A percentile compares a stretch with the other conserved stretches of the same genome.
These are phyloP conservation scores for Orthosia incerta DNA, from an alignment of 2,888 invertebrate genomes.

Conservation along the genomic window DNA sequence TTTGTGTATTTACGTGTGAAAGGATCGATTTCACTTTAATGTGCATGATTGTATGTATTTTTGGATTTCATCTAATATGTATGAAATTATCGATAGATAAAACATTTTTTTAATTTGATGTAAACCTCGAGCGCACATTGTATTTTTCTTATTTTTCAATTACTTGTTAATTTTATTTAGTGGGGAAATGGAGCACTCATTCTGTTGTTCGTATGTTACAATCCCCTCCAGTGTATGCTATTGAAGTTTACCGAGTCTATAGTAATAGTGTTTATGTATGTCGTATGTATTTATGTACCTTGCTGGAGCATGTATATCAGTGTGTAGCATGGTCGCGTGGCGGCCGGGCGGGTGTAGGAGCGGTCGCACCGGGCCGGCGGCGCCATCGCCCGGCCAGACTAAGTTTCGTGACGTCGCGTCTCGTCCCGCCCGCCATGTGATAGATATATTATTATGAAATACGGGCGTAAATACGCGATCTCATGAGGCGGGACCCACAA, in stretches of 20 bases:
- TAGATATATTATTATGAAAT: conserved; percentile 57
- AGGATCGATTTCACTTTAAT: conserved; percentile 80
- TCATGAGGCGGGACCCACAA: conserved; percentile 65
- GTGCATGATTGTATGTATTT: conserved; percentile 77
- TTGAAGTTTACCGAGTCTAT: conserved; percentile 80
- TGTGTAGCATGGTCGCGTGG: conserved; percentile 64
- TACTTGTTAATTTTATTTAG: conserved; percentile 78
- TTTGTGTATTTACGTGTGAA: conserved; percentile 87
- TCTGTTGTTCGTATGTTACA: conserved; percentile 77
- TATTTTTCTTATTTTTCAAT: conserved; percentile 73
- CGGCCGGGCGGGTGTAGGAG: conserved; percentile 59
- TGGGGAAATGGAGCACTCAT: conserved; percentile 75
- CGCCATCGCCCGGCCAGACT: conserved; percentile 47
- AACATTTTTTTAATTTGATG: conserved; percentile 65
- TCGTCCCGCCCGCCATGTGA: conserved; percentile 67
- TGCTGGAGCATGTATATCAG: conserved; percentile 68
- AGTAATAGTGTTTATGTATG: conserved; percentile 77
- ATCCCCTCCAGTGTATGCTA: conserved; percentile 74
- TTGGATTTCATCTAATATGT: conserved; percentile 65
- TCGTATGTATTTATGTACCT: conserved; percentile 75
- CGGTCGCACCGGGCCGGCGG: conserved; percentile 45
- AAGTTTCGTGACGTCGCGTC: conserved; percentile 61
- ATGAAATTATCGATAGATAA: conserved; percentile 65
- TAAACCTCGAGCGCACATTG: conserved; percentile 73
- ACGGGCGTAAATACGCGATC: conserved; percentile 64